Conservation (phyloP, 2,113 vertebrate genomes). For the Hiodon alosoides region DNA sequence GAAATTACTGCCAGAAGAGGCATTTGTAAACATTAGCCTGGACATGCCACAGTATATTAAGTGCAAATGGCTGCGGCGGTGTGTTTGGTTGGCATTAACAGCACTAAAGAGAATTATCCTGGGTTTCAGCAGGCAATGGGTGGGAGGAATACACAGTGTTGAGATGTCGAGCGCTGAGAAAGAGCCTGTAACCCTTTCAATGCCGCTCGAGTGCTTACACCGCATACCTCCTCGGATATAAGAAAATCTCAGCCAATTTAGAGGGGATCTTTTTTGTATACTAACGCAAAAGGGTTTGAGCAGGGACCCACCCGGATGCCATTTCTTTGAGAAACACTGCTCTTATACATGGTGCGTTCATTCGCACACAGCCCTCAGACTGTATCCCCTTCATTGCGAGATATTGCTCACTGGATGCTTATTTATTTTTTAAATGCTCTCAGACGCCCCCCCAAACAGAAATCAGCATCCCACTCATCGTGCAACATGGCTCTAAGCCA, state of each 20-base stretch:
- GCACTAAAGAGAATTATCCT: conserved; percentile 56
- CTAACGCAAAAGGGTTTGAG: conserved; percentile 54
- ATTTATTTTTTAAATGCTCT: not conserved
- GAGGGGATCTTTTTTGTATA: conserved; percentile 60
- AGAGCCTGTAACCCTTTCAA: conserved; percentile 54
- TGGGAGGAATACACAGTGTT: conserved; percentile 47
- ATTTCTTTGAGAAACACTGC: no score
- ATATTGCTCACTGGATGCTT: not conserved
- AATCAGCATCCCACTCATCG: no score
- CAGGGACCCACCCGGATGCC: conserved; percentile 54
- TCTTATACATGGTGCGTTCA: no score
- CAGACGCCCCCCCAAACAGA: not conserved
- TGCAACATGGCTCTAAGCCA: not conserved
- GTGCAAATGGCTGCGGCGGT: conserved; percentile 50
- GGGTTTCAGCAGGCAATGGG: conserved; percentile 53
- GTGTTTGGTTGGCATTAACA: conserved; percentile 47
- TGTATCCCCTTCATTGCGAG: not conserved
- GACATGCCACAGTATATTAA: conserved; percentile 53
- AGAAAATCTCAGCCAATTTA: conserved; percentile 61
- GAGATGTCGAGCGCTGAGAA: conserved; percentile 57
- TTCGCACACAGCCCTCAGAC: no score
- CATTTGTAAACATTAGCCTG: conserved; percentile 51
- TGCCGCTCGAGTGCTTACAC: conserved; percentile 43
- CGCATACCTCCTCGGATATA: conserved; percentile 50
- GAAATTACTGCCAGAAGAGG: conserved; percentile 46